Conservation (phyloP, 2,797 vertebrate genomes). For the Zalophus californianus region DNA sequence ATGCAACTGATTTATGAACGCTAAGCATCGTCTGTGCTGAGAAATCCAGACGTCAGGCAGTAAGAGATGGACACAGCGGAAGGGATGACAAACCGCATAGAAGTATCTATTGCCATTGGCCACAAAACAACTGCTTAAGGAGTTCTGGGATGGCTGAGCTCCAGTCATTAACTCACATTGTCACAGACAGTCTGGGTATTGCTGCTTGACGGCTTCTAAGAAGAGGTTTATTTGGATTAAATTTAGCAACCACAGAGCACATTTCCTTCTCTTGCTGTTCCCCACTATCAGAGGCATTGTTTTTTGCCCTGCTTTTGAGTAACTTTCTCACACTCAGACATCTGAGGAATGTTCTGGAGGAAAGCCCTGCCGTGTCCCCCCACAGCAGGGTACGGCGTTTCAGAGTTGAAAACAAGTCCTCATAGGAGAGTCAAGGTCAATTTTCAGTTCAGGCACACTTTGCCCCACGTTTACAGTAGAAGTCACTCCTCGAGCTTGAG, state of each 20-base stretch:
- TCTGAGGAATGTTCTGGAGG: slow-evolving; percentile 72
- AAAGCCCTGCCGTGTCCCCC: background rate
- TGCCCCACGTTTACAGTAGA: background rate
- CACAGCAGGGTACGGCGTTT: slow-evolving; percentile 11
- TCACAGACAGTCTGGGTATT: slow-evolving; percentile 84
- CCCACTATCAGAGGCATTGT: slow-evolving; percentile 52
- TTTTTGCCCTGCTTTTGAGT: slow-evolving; percentile 54
- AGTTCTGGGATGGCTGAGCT: slow-evolving; percentile 86
- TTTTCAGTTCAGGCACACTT: background rate
- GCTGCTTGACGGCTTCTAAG: slow-evolving; percentile 86
- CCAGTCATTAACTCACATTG: slow-evolving; percentile 88
- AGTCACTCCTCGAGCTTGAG: background rate
- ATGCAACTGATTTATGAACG: slow-evolving; percentile 60
- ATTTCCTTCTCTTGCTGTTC: slow-evolving; percentile 79
- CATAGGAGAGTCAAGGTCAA: background rate
- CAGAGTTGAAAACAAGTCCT: background rate
- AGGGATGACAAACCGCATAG: slow-evolving; percentile 64
- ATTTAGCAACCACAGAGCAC: slow-evolving; percentile 77
- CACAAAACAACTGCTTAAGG: slow-evolving; percentile 85
- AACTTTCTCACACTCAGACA: slow-evolving; percentile 76
- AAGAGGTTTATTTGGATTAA: slow-evolving; percentile 88
- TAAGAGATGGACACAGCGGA: background rate
- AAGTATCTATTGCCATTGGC: slow-evolving; percentile 83
- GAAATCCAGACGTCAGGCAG: background rate
- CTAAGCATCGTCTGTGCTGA: background rate